Conservation (phyloP, 37 sponge, comb jelly and placozoan genomes). For the Diacarnus erythraeanus region DNA sequence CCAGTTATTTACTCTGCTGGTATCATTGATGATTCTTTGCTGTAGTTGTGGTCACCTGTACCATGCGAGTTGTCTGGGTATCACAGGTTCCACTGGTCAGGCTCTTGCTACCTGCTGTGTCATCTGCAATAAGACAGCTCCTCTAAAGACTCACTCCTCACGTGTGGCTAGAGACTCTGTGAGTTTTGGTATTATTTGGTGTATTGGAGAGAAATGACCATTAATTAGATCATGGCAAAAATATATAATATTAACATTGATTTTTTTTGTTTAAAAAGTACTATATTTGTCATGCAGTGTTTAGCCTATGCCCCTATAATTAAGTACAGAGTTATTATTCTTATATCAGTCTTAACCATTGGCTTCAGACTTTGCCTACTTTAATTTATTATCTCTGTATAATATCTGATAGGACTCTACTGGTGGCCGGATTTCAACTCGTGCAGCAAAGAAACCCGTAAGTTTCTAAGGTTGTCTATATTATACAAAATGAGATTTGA, state of each 20-base stretch:
- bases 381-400: too few relatives aligned
- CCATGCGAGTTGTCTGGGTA: slow-evolving; percentile 59
- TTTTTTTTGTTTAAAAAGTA: background rate
- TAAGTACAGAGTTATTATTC: too few relatives aligned
- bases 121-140: slow-evolving; percentile 40
- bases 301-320: too few relatives aligned
- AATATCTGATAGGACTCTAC: background rate
- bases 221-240: background rate
- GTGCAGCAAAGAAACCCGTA: background rate
- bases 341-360: too few relatives aligned
- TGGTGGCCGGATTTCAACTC: slow-evolving; percentile 3
- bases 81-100: background rate
- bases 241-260: background rate
- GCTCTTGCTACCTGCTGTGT: slow-evolving; percentile 23
- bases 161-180: background rate
- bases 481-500: background rate
- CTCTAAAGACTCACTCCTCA: slow-evolving; percentile 1
- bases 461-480: background rate
- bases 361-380: too few relatives aligned
- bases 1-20: too few relatives aligned
- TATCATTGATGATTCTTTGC: background rate
- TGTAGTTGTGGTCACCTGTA: slow-evolving; percentile 72
- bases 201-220: background rate
- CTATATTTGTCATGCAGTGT: background rate
- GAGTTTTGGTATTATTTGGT: background rate